phyloP scores from a whole-genome alignment of 2,797 vertebrate genomes.

The Liasis olivaceus region DNA sequence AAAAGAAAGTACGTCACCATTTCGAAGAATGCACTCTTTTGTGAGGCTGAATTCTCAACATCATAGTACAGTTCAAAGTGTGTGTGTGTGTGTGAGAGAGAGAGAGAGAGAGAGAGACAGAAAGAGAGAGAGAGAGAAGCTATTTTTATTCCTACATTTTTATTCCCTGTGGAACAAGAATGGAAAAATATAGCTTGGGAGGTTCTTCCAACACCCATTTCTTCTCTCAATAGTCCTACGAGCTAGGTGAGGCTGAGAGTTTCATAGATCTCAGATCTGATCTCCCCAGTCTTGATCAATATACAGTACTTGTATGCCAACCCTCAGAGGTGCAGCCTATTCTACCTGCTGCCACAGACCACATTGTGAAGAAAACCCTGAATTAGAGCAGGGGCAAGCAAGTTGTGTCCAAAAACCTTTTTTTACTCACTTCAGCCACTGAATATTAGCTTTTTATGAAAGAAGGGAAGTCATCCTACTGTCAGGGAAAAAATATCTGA shows the following conservation, averaged over 20 bases:
- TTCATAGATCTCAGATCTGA: not conserved
- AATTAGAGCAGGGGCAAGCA: not conserved
- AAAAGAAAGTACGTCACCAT: not conserved
- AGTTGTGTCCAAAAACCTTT: not conserved
- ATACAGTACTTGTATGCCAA: not conserved
- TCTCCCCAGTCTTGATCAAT: not conserved
- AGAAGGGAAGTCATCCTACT: not conserved
- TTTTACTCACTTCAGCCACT: not conserved
- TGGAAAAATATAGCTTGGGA: not conserved
- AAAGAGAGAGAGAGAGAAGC: not conserved
- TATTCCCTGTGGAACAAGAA: not conserved
- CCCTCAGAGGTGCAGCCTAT: not conserved
- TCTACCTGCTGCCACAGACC: not conserved
- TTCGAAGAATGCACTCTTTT: not conserved
- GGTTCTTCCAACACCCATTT: not conserved
- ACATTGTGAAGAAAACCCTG: not conserved
- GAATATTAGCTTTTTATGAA: not conserved
- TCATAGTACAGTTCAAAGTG: no score
- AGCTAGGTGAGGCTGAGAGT: not conserved
- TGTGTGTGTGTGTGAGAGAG: not conserved
- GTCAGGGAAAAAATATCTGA: not conserved
- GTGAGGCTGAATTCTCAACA: not conserved
- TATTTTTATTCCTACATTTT: not conserved
- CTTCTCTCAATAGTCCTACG: not conserved
- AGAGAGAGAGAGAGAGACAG: no score